Base-by-base conservation (phyloP, 2,797 vertebrate genomes). In the Sitta carolinensis region DNA sequence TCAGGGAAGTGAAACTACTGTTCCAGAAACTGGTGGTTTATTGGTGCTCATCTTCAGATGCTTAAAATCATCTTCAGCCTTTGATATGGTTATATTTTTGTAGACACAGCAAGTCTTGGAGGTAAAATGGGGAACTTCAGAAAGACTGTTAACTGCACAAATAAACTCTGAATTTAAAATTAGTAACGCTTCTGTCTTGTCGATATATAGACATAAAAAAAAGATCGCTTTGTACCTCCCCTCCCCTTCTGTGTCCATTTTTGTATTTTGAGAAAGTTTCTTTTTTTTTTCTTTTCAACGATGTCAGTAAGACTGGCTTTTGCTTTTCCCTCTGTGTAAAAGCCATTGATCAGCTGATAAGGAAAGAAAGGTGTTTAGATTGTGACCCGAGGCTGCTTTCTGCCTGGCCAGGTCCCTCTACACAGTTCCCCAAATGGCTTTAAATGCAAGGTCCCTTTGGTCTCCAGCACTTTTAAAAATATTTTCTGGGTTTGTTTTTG, bases 111-210 rank as follows among this genome's bases (percentile, higher is more conserved):
- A 84, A 64, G 50, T 85, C 84, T 89, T 72, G 36, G n/a, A 66
- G 73, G 26, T 72, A 64, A 93, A 95, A 85, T 74, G 72, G 12
- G 59, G 69, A 87, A 90, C 75, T 92, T 87, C 48, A 94, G 61
- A 85, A 78, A 61, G 61, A 26, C 68, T 87, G 58, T 72, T 87
- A 87, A 68, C n/a, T 85, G 75, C 93, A 80, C 43, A 58, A 90
- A 92, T 95, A 83, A 85, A 74, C 90, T 83, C 57, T 64, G 86
- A 84, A 74, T 80, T 77, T 85, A 83, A 95, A 90, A 77, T 93
- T 80, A 92, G 72, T 68, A 82, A 90, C 13, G 0, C 51, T 89
- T 87, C 61, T 90, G 50, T 75, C 58, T 86, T 87, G 61, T 87
- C 32, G 7, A 76, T 70, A 54, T 45, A 58, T 29, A 80, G 91